phyloP scores from a whole-genome alignment of 2,797 vertebrate genomes.

The Apogon hyalosoma region DNA sequence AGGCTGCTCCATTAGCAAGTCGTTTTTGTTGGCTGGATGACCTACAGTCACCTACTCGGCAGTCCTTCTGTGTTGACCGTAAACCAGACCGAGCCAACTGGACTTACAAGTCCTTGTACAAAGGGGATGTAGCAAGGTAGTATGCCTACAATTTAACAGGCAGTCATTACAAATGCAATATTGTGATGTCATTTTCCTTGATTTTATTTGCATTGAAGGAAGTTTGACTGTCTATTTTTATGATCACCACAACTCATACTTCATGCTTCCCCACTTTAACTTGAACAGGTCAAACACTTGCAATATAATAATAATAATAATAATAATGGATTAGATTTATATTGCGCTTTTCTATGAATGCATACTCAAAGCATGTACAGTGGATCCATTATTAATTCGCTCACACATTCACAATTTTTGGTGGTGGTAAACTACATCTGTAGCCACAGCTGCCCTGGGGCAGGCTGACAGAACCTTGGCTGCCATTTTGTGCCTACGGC shows the following conservation, averaged over 20 bases:
- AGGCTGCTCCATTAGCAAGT: constrained; percentile 69
- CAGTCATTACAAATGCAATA: background rate
- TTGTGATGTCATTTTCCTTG: background rate
- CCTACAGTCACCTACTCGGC: constrained; percentile 74
- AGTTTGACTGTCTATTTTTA: background rate
- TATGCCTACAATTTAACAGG: background rate
- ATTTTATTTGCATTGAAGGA: background rate
- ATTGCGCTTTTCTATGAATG: too few relatives aligned
- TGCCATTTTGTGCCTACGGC: too few relatives aligned
- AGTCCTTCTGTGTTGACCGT: constrained; percentile 89
- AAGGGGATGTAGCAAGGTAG: constrained; percentile 93
- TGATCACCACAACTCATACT: background rate
- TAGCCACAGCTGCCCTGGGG: too few relatives aligned
- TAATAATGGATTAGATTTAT: too few relatives aligned
- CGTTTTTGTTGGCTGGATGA: constrained; percentile 92
- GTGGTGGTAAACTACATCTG: too few relatives aligned
- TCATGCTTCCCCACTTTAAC: background rate
- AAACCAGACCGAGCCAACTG: constrained; percentile 94
- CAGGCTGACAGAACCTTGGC: too few relatives aligned
- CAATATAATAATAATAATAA: too few relatives aligned
- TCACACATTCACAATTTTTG: too few relatives aligned
- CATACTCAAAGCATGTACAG: too few relatives aligned
- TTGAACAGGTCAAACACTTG: background rate
- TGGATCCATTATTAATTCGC: too few relatives aligned
- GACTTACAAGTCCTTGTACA: constrained; percentile 96